Conservation (phyloP, 2,113 vertebrate species). For the Ageneiosus marmoratus region DNA sequence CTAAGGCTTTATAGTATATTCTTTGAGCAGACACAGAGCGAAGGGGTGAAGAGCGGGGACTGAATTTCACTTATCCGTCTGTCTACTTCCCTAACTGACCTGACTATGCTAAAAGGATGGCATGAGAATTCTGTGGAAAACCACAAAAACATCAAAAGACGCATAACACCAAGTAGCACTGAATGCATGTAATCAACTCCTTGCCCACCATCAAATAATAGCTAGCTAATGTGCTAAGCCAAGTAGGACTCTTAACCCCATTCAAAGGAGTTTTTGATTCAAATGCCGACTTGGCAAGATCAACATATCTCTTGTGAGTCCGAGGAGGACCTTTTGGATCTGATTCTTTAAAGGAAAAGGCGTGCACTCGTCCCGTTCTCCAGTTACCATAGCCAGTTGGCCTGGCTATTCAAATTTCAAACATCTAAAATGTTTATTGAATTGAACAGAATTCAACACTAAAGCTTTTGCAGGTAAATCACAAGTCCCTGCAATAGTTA, state of each 20-base stretch:
- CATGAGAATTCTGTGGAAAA: constrained; percentile 32
- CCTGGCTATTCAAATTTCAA: constrained; percentile 52
- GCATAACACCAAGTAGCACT: constrained; percentile 39
- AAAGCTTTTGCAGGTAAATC: constrained; percentile 47
- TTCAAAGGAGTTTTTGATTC: constrained; percentile 25
- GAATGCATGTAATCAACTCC: not conserved
- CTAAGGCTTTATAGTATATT: constrained; percentile 49
- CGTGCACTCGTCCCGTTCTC: constrained; percentile 47
- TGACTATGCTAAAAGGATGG: constrained; percentile 43
- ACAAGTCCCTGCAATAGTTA: constrained; percentile 45
- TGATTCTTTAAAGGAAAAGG: constrained; percentile 42
- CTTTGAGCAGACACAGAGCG: constrained; percentile 38
- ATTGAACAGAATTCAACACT: constrained; percentile 49
- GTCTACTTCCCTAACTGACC: constrained; percentile 31
- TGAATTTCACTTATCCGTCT: constrained; percentile 24
- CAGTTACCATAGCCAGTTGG: constrained; percentile 40
- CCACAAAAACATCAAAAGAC: constrained; percentile 9
- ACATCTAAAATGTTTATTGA: constrained; percentile 45
- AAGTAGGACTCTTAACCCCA: too few species aligned
- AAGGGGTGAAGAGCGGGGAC: constrained; percentile 26
- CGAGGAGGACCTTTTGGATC: constrained; percentile 28
- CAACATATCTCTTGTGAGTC: not conserved
- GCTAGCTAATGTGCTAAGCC: constrained; percentile 33
- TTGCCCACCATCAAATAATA: not conserved
- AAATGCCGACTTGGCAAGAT: not conserved